Conservation (phyloP, 2,113 vertebrate genomes). For the Petromus typicus region DNA sequence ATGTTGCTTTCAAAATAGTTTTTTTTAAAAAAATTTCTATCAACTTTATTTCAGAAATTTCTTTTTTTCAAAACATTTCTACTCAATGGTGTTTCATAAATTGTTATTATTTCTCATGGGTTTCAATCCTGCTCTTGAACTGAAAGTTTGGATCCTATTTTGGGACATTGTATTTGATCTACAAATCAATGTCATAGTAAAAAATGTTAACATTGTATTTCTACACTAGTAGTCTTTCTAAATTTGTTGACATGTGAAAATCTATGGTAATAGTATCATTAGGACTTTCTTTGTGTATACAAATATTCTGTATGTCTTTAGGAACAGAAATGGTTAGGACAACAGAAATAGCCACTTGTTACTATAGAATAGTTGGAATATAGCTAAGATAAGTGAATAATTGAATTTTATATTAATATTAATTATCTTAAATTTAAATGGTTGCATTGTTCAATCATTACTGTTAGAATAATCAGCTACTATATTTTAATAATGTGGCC, state of each 20-base stretch:
- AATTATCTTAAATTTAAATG: conserved; percentile 32
- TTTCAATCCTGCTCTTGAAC: background rate
- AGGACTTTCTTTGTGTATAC: background rate
- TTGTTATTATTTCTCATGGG: background rate
- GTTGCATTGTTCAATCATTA: background rate
- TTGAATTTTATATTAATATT: background rate
- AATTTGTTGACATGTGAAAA: background rate
- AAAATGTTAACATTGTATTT: conserved; percentile 10
- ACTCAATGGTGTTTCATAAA: background rate
- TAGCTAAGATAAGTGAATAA: background rate
- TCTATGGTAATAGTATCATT: background rate
- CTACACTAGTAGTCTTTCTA: background rate
- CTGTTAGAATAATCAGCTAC: background rate
- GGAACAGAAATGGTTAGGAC: background rate
- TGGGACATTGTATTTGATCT: background rate
- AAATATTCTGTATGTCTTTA: background rate
- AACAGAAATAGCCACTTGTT: background rate
- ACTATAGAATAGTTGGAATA: background rate
- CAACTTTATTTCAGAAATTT: conserved; percentile 6
- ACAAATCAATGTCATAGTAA: background rate
- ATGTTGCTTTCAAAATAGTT: conserved; percentile 23
- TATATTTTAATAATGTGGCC: background rate
- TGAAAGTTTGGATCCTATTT: background rate
- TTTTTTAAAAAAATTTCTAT: conserved; percentile 36
- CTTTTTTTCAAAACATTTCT: background rate